Conservation (phyloP, 2,888 invertebrate genomes). For the Platerodrilus igneus region DNA sequence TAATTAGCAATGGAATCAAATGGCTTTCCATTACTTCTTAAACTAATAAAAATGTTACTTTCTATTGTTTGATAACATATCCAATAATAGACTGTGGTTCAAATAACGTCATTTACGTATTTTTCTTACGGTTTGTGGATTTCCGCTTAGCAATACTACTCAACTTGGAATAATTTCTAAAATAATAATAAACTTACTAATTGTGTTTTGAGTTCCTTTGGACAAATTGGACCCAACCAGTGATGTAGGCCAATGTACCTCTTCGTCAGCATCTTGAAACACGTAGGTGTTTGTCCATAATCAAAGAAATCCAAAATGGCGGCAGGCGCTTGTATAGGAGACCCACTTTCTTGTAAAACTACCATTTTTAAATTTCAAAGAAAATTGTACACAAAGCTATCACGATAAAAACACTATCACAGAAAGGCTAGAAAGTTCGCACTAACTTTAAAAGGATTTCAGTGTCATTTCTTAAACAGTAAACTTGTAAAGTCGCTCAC, state of each 20-base stretch:
- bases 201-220: slow-evolving; percentile 77
- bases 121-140: no score
- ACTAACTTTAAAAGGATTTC: slow-evolving; percentile 18
- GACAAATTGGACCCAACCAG: slow-evolving; percentile 78
- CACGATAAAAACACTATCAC: slow-evolving; percentile 16
- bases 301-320: slow-evolving; percentile 62
- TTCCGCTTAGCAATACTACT: no score
- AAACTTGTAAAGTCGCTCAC: slow-evolving; percentile 5
- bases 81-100: no score
- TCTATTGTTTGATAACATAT: no score
- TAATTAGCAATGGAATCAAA: no score
- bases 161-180: no score
- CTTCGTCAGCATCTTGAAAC: slow-evolving; percentile 86
- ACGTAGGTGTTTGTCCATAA: slow-evolving; percentile 77
- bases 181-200: slow-evolving; percentile 63
- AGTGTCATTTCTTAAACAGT: slow-evolving; percentile 10
- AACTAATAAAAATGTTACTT: no score
- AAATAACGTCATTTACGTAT: no score
- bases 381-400: slow-evolving; percentile 13
- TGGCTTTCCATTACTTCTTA: no score
- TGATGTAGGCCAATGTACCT: slow-evolving; percentile 87
- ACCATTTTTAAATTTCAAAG: slow-evolving; percentile 53
- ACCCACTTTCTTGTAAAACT: slow-evolving; percentile 68
- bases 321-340: slow-evolving; percentile 58
- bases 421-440: slow-evolving; percentile 13